Evolutionary conservation across 1,140 invertebrate genomes (phyloP).

Genomic region (Leptinotarsa texana): DNA sequence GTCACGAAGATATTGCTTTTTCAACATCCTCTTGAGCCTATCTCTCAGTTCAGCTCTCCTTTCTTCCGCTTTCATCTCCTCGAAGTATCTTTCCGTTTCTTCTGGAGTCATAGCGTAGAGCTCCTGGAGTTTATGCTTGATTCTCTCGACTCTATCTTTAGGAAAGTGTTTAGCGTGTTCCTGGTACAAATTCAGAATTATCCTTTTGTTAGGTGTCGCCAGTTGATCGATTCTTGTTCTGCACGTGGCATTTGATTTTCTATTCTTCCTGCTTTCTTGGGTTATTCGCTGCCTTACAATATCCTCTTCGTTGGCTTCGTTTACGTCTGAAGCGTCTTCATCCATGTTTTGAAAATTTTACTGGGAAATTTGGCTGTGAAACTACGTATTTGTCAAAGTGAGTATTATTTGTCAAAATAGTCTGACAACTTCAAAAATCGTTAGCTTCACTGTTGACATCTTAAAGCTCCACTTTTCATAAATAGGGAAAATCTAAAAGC

Average conservation of each 20-base stretch:
- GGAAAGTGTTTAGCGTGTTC: constrained; percentile 40
- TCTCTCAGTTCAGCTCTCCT: constrained; percentile 30
- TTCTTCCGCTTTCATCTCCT: constrained; percentile 35
- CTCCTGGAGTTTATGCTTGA: constrained; percentile 43
- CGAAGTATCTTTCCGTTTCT: constrained; percentile 49
- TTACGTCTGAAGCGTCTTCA: constrained; percentile 11
- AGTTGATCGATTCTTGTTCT: constrained; percentile 45
- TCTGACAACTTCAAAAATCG: no score
- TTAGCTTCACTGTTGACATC: no score
- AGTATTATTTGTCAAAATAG: no score
- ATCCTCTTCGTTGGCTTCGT: constrained; percentile 1
- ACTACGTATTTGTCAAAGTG: no score
- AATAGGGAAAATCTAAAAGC: no score
- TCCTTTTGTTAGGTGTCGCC: constrained; percentile 40
- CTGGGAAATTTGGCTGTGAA: neutral
- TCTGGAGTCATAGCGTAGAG: constrained; percentile 49
- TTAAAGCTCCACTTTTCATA: no score
- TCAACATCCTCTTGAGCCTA: constrained; percentile 38
- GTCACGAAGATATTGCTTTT: constrained; percentile 29
- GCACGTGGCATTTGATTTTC: constrained; percentile 30
- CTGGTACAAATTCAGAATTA: constrained; percentile 42
- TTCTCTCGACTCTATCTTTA: constrained; percentile 37
- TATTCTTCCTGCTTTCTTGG: neutral
- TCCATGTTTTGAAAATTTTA: neutral
- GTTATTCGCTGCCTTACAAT: neutral